phyloP scores from a whole-genome alignment of 1,140 invertebrate genomes.

The Dendroctonus ponderosae region DNA sequence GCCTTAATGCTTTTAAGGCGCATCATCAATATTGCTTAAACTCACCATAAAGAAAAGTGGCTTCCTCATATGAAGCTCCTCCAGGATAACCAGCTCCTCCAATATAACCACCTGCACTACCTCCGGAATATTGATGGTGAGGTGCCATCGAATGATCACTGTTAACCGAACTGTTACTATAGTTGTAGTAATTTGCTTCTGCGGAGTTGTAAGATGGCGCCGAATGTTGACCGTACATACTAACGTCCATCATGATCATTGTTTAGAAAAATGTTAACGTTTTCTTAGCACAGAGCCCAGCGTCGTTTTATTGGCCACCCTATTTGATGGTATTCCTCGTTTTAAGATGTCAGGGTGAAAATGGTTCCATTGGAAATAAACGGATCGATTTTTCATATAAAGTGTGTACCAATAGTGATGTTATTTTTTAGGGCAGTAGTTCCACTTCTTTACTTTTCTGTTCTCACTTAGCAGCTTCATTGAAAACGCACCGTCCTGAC shows the following conservation, averaged over 20 bases:
- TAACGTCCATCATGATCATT: slow-evolving; percentile 70
- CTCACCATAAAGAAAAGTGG: slow-evolving; percentile 41
- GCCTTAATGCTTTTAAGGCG: too few species aligned
- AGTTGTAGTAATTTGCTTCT: slow-evolving; percentile 56
- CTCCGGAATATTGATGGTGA: slow-evolving; percentile 22
- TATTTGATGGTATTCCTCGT: too few species aligned
- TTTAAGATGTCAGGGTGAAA: too few species aligned
- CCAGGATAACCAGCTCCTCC: slow-evolving; percentile 16
- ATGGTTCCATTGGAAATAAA: too few species aligned
- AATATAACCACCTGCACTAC: slow-evolving; percentile 17
- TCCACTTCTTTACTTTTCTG: too few species aligned
- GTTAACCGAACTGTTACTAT: slow-evolving; percentile 37
- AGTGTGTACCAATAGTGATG: too few species aligned
- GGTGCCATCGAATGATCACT: slow-evolving; percentile 21
- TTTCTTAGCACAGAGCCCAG: too few species aligned
- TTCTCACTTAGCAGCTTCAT: too few species aligned
- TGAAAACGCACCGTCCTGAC: too few species aligned
- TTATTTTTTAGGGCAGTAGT: too few species aligned
- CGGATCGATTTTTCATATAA: too few species aligned
- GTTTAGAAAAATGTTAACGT: slow-evolving; percentile 40
- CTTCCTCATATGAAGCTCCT: slow-evolving; percentile 44
- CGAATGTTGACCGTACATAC: slow-evolving; percentile 61
- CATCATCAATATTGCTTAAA: neutral
- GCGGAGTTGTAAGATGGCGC: slow-evolving; percentile 43
- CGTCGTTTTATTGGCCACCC: too few species aligned